phyloP scores from a whole-genome alignment of 2,113 vertebrate genomes.

The Oreotrochilus melanogaster region DNA sequence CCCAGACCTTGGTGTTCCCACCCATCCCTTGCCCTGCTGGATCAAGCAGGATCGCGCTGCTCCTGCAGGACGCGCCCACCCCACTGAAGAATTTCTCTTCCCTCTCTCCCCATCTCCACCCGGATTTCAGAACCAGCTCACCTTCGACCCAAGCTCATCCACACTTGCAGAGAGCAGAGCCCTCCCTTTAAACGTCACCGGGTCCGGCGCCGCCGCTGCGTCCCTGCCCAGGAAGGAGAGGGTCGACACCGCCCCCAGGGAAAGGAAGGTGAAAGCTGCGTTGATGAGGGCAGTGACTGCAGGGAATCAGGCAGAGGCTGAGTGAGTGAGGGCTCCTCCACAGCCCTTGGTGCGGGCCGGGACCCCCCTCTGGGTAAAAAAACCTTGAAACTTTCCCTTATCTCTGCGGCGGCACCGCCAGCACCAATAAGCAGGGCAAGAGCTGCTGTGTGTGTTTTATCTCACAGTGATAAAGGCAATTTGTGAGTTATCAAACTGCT shows the following conservation, averaged over 20 bases:
- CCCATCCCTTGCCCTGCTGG: background rate
- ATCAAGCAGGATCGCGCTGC: accelerated
- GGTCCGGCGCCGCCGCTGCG: background rate
- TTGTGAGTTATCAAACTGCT: background rate
- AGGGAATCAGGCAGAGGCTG: background rate
- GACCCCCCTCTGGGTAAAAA: accelerated
- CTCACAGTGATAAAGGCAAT: background rate
- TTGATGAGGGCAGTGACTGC: conserved; percentile 75
- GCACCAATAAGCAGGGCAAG: background rate
- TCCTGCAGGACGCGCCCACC: background rate
- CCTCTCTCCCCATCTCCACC: background rate
- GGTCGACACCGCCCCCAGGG: conserved; percentile 64
- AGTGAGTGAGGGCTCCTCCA: background rate
- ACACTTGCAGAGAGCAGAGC: conserved; percentile 72
- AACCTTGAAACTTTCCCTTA: background rate
- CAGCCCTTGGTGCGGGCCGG: background rate
- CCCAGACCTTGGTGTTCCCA: background rate
- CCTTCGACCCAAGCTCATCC: conserved; percentile 43
- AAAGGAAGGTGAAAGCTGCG: conserved; percentile 68
- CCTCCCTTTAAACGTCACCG: conserved; percentile 69
- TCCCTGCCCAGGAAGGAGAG: conserved; percentile 35
- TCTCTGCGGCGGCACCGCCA: background rate
- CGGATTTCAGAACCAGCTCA: background rate
- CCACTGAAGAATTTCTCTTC: accelerated
- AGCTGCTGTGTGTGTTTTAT: background rate